Evolutionary conservation across 2,888 invertebrate genomes (phyloP).

Genomic region (Branchellion lobata): DNA sequence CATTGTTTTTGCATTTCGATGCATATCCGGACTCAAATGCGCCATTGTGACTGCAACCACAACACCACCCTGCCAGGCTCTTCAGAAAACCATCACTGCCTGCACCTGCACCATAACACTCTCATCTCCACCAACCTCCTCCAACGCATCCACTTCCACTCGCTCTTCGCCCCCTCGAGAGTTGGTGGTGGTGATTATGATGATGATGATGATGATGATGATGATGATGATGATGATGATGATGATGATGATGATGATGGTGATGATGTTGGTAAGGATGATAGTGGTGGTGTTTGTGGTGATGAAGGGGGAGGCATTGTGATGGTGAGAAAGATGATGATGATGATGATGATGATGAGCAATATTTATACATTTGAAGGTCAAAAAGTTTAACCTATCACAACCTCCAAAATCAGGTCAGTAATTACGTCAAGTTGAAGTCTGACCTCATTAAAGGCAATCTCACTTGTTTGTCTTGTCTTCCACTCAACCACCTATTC

Average conservation of each 20-base stretch:
- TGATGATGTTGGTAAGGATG: background rate
- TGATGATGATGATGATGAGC: no score
- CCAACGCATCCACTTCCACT: conserved; percentile 1
- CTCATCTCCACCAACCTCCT: conserved; percentile 1
- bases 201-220: background rate
- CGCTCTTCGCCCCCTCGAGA: background rate
- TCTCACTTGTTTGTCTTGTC: conserved; percentile 81
- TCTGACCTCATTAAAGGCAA: conserved; percentile 88
- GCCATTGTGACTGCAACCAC: no score
- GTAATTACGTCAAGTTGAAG: conserved; percentile 65
- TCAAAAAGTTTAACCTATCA: background rate
- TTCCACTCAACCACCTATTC: conserved; percentile 84
- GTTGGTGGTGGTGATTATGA: background rate
- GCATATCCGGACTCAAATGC: no score
- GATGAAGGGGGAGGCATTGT: no score
- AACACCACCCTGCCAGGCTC: background rate
- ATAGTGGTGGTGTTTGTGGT: no score
- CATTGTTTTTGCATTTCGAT: no score
- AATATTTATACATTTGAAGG: background rate
- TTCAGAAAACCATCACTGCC: conserved; percentile 3
- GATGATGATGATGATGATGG: background rate
- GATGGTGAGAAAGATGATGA: no score
- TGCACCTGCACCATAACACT: background rate
- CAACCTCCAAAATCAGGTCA: background rate
- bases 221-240: background rate